Percentiles rank a stretch among this genome's conserved stretches.
These are phyloP conservation scores for Papilio xuthus DNA, from an alignment of 1,140 invertebrate genomes.

Conservation along the genomic window DNA sequence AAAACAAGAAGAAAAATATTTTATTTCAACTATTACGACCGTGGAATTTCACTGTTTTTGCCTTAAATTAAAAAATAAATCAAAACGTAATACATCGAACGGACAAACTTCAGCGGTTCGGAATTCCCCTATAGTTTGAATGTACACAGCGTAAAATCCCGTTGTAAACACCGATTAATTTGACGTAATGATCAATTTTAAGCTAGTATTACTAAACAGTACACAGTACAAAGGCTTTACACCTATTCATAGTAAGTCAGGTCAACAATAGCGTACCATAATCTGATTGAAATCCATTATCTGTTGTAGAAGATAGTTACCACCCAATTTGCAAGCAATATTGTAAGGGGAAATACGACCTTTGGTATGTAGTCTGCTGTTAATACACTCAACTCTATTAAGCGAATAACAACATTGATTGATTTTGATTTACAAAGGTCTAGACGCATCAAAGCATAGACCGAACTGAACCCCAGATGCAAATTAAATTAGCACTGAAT, in stretches of 20 bases:
- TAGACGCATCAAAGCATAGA: not conserved
- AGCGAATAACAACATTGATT: not conserved
- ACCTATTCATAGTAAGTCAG: not conserved
- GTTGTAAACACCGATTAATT: not conserved
- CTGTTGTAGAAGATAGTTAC: not conserved
- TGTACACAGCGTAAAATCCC: not conserved
- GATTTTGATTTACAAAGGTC: not conserved
- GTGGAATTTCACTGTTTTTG: not conserved
- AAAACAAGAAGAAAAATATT: not conserved
- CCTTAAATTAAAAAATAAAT: not conserved
- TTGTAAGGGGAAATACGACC: not conserved
- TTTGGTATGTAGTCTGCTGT: not conserved
- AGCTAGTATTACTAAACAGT: not conserved
- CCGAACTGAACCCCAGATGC: not conserved
- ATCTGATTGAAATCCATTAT: slow-evolving; percentile 1
- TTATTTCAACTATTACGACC: not conserved
- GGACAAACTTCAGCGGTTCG: not conserved
- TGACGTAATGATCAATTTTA: not conserved
- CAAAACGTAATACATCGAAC: no score
- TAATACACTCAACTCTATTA: slow-evolving; percentile 14
- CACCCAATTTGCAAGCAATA: slow-evolving; percentile 12
- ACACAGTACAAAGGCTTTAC: not conserved
- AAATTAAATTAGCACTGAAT: not conserved
- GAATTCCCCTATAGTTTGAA: not conserved
- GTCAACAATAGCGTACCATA: not conserved